phyloP scores from a whole-genome alignment of 2,888 invertebrate species.

The Drosophila infuscata region DNA sequence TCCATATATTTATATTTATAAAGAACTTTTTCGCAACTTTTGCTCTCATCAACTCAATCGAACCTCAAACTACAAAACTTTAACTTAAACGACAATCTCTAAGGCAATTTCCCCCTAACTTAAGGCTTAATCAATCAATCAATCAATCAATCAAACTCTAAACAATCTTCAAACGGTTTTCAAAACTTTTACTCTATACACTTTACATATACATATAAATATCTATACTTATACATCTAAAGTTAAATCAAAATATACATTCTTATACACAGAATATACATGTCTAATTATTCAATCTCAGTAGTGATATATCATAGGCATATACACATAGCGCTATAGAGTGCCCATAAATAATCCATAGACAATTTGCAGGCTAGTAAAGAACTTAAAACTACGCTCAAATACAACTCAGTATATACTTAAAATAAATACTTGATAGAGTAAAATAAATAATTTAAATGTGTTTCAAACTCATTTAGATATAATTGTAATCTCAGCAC shows the following conservation, averaged over 20 bases:
- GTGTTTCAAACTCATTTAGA: slow-evolving; percentile 27
- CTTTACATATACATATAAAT: slow-evolving; percentile 25
- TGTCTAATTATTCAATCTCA: slow-evolving; percentile 63
- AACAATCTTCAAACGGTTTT: slow-evolving; percentile 72
- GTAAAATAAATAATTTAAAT: slow-evolving; percentile 29
- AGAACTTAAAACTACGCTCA: slow-evolving; percentile 50
- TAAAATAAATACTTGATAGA: slow-evolving; percentile 24
- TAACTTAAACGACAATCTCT: slow-evolving; percentile 69
- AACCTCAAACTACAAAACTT: slow-evolving; percentile 61
- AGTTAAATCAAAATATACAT: slow-evolving; percentile 28
- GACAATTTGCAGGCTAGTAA: slow-evolving; percentile 38
- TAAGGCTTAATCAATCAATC: slow-evolving; percentile 68
- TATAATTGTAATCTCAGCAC: slow-evolving; percentile 19
- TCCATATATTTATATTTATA: slow-evolving; percentile 70
- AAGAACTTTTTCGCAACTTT: slow-evolving; percentile 66
- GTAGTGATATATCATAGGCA: slow-evolving; percentile 64
- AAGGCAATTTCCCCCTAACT: slow-evolving; percentile 54
- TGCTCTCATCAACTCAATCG: slow-evolving; percentile 54
- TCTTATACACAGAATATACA: slow-evolving; percentile 36
- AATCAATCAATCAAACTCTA: slow-evolving; percentile 58
- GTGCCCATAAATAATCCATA: slow-evolving; percentile 22
- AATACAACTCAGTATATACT: slow-evolving; percentile 32
- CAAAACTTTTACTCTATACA: slow-evolving; percentile 56
- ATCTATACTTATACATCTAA: slow-evolving; percentile 37
- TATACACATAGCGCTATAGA: slow-evolving; percentile 37